Evolutionary conservation across 1,140 invertebrate species (phyloP).

Genomic region (Stenopsyche tienmushanensis): DNA sequence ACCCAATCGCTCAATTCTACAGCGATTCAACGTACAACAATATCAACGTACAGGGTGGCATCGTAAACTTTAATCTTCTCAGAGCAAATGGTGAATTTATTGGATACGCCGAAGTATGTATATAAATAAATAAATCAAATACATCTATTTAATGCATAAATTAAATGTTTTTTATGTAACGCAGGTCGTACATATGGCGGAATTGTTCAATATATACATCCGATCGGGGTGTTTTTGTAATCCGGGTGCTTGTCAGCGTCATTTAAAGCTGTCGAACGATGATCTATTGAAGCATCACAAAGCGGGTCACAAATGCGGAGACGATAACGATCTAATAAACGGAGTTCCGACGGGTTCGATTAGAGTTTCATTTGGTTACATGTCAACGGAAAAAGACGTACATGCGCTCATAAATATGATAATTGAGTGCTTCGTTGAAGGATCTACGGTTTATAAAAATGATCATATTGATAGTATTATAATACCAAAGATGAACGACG

Average conservation of each 20-base stretch:
- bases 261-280: constrained; percentile 68
- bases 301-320: constrained; percentile 90
- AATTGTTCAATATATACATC: constrained; percentile 82
- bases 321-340: constrained; percentile 84
- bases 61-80: constrained; percentile 87
- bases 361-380: constrained; percentile 91
- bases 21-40: constrained; percentile 67
- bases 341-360: constrained; percentile 89
- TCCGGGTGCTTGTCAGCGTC: constrained; percentile 89
- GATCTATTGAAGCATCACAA: constrained; percentile 78
- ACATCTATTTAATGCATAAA: too few relatives aligned
- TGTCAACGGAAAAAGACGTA: constrained; percentile 74
- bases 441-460: background rate
- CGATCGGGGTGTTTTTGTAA: constrained; percentile 97
- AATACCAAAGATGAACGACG: background rate
- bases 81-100: constrained; percentile 76
- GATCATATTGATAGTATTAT: background rate
- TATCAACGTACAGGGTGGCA: constrained; percentile 71
- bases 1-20: constrained; percentile 72
- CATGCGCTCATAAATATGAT: constrained; percentile 75
- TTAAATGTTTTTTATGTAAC: too few relatives aligned
- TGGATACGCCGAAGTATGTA: constrained; percentile 81
- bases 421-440: constrained; percentile 63
- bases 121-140: constrained; percentile 10
- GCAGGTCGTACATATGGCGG: constrained; percentile 85